Conservation (phyloP, 2,888 invertebrate genomes). For the Chesias legatella region DNA sequence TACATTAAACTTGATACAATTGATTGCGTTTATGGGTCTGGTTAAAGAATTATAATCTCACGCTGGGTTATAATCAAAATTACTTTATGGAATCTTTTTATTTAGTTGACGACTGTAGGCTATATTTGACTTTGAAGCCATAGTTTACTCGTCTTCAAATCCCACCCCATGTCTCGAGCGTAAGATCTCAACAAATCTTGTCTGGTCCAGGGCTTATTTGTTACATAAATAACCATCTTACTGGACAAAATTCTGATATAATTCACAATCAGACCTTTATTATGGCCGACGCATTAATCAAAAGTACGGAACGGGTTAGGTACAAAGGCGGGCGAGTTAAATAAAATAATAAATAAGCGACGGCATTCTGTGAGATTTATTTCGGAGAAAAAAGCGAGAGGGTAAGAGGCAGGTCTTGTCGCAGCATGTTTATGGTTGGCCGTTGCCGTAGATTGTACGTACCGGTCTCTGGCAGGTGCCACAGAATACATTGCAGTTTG, state of each 20-base stretch:
- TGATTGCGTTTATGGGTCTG: slow-evolving; percentile 30
- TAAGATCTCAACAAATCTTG: slow-evolving; percentile 38
- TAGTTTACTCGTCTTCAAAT: slow-evolving; percentile 11
- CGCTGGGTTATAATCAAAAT: slow-evolving; percentile 3
- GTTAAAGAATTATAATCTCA: not conserved
- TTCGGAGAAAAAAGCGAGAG: slow-evolving; percentile 58
- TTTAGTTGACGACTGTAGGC: no score
- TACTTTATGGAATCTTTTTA: slow-evolving; percentile 1
- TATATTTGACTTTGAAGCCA: slow-evolving; percentile 8
- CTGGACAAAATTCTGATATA: slow-evolving; percentile 64
- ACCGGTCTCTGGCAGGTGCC: not conserved
- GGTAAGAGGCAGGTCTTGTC: slow-evolving; percentile 70
- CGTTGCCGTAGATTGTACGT: slow-evolving; percentile 39
- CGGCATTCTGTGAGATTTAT: slow-evolving; percentile 76
- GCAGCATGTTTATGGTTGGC: slow-evolving; percentile 66
- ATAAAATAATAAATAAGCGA: slow-evolving; percentile 78
- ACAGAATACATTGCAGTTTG: not conserved
- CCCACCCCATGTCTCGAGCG: slow-evolving; percentile 25
- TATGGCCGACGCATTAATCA: slow-evolving; percentile 71
- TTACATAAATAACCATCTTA: slow-evolving; percentile 70
- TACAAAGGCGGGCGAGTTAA: slow-evolving; percentile 70
- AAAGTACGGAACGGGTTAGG: slow-evolving; percentile 68
- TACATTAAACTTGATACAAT: slow-evolving; percentile 34
- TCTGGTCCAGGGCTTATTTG: slow-evolving; percentile 44
- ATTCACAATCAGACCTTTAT: slow-evolving; percentile 71